Conservation (phyloP, 1,140 invertebrate species). For the Liolophura sinensis region DNA sequence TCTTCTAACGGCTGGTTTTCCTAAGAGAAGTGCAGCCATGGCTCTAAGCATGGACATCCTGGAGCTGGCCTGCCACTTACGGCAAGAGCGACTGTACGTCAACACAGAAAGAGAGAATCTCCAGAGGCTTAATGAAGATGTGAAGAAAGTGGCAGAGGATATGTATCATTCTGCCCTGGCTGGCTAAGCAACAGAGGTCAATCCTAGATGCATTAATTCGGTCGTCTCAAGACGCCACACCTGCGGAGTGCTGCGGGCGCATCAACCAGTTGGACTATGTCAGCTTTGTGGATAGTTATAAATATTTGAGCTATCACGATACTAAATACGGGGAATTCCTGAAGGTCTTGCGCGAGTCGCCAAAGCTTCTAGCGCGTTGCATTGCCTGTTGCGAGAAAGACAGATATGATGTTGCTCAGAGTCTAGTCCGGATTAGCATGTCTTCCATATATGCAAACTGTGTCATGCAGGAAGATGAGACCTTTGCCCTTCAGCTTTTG, state of each 20-base stretch:
- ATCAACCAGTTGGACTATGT: slow-evolving; percentile 78
- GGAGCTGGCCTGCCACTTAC: slow-evolving; percentile 71
- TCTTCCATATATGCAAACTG: slow-evolving; percentile 84
- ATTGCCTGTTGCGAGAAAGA: slow-evolving; percentile 77
- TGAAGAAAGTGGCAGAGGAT: slow-evolving; percentile 66
- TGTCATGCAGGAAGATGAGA: slow-evolving; percentile 79
- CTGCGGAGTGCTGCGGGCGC: slow-evolving; percentile 62
- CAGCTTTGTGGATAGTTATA: slow-evolving; percentile 86
- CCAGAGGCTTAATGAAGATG: slow-evolving; percentile 73
- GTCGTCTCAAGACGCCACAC: slow-evolving; percentile 62
- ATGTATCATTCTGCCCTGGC: slow-evolving; percentile 83
- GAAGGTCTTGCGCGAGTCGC: slow-evolving; percentile 73
- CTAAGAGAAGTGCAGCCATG: slow-evolving; percentile 2
- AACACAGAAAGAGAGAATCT: slow-evolving; percentile 73
- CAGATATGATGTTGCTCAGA: slow-evolving; percentile 55
- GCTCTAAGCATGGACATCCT: slow-evolving; percentile 63
- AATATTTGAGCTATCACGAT: slow-evolving; percentile 71
- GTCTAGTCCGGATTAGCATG: slow-evolving; percentile 66
- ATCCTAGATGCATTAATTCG: slow-evolving; percentile 80
- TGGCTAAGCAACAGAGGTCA: slow-evolving; percentile 83
- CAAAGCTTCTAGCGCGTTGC: slow-evolving; percentile 78
- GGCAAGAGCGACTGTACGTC: slow-evolving; percentile 75
- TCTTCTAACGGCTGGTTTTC: background rate
- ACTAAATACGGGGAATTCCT: slow-evolving; percentile 80
- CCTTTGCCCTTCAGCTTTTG: slow-evolving; percentile 76